Evolutionary conservation across 2,888 invertebrate genomes (phyloP), one percentile per base, ranked within the genome.

Genomic region (Petrolisthes manimaculis): DNA sequence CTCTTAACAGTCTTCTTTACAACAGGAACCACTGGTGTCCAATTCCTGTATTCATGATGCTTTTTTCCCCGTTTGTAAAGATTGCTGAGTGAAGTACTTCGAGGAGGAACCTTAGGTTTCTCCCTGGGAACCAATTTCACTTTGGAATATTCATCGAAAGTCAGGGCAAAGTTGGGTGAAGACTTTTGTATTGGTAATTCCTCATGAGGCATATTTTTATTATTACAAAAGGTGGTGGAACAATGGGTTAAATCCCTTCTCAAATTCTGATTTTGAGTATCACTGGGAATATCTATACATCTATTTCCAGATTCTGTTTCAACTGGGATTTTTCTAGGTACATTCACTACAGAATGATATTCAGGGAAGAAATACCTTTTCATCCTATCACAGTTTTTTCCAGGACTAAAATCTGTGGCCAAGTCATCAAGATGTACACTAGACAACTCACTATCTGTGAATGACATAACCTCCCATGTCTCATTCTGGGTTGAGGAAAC

Each of bases 341-440:
- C 37, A 37, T 37, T 37, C 2, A 37, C 37, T 37, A 37, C 37
- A 37, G 37, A 37, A 37, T 37, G 37, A n/a, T 37, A 37, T 0
- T 37, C 84, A 61, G 84, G 75, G 51, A 78, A 84, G 8, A 75
- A 78, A 67, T 74, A 51, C 14, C 84, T 78, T n/a, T 78, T 67
- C 77, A 37, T 78, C 21, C 67, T 18, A 18, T 85, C 85, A 24
- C 53, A 80, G 4, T 56, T 51, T 37, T 82, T 82, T 79, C 54
- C 87, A 87, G 54, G 14, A 53, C 83, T 56, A 9, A 67, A 83
- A 53, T 86, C 83, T 37, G 12, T 24, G 9, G 79, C 55, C 21
- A 87, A n/a, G 56, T 87, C 87, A 79, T 87, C 79, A 51, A 83
- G 51, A 79, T 83, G 78, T 55, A 87, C 78, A 51, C 83, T 79